Base-by-base conservation (phyloP, 2,113 vertebrate genomes). In the Microcebus griseorufus region DNA sequence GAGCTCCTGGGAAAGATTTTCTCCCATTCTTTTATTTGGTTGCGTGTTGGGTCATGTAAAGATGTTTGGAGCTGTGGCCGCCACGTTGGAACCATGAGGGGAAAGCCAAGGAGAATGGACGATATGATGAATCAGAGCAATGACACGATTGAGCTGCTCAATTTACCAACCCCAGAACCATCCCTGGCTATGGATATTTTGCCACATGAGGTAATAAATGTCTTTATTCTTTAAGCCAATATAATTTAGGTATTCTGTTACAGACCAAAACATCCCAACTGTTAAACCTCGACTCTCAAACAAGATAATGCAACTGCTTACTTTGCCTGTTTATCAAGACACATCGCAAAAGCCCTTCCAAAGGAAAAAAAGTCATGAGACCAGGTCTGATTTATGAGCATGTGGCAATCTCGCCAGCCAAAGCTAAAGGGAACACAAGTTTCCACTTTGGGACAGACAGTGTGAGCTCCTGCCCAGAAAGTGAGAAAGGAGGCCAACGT, bases 331-430 rank as follows among this genome's bases (percentile, higher is more conserved):
- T 72, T 88, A 79, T 91, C 55, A 94, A 11, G 76, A 94, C 76
- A 58, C 29, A 34, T 42, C 83, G 62, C 32, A 58, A 91, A 93
- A 89, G 39, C 23, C 27, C 53, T 76, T 82, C 67, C n/a, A 78
- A 90, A 81, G 29, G 34, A 64, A 84, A 55, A 48, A 29, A 13
- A n/a, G n/a, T 83, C 76, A 12, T 48, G 18, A 55, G 39, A 75
- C 70, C 72, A 84, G 75, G 73, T 84, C 23, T 88, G 64, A 64
- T 37, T 83, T 95, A 60, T 73, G 90, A 95, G n/a, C 45, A 29
- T 62, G 37, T 73, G 82, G 39, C 45, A 5, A 83, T 88, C 58
- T 94, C 51, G 45, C 80, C 69, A 64, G 58, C 67, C 79, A 48
- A 82, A 95, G 86, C 51, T 64, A 89, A 78, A 73, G 23, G 58